Base-by-base conservation (phyloP, 2,797 vertebrate species). In the Myiotriccus ornatus region DNA sequence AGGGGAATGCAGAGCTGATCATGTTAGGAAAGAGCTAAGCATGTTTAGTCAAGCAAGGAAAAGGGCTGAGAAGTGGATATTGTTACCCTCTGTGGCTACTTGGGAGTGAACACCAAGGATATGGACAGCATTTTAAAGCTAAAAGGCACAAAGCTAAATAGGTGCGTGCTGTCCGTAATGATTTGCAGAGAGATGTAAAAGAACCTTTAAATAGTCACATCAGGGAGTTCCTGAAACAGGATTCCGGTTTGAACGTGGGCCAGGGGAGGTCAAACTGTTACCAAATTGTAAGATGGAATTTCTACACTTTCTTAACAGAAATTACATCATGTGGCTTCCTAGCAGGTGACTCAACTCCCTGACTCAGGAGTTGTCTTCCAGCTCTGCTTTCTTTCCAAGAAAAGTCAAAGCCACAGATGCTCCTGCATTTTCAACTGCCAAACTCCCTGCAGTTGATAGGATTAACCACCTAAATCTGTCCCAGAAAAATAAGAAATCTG, bases 361-460 rank as follows among this genome's bases (percentile, higher is more conserved):
- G 88, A 69, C 63, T 93, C 74, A 59, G 90, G 90, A 86, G 16
- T 78, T 91, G 43, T 34, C 70, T 84, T 90, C 65, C 77, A 84
- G n/a, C 69, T 92, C 70, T 91, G 79, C 57, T 73, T 92, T 92
- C 85, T 86, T 94, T 94, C 93, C 87, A 93, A 93, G 82, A 91
- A 92, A 91, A 93, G 73, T 47, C 76, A 57, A 67, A 75, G 76
- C 91, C 93, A 84, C 85, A 95, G 93, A 89, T 95, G 93, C 87
- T 91, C 68, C 91, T 52, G 47, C 70, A 56, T 81, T 69, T 86
- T 86, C 39, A 63, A 1, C 77, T 92, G 84, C 91, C 91, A 91
- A 81, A 84, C 92, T 90, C 62, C 32, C 87, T 92, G 76, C 10
- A 59, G 84, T 19, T 90, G 60, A 83, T 74, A 77, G 75, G 79